A percentile compares a stretch with the other conserved stretches of the same genome.
Conservation (phyloP, 2,797 vertebrate species). For the Urophycis tenuis region DNA sequence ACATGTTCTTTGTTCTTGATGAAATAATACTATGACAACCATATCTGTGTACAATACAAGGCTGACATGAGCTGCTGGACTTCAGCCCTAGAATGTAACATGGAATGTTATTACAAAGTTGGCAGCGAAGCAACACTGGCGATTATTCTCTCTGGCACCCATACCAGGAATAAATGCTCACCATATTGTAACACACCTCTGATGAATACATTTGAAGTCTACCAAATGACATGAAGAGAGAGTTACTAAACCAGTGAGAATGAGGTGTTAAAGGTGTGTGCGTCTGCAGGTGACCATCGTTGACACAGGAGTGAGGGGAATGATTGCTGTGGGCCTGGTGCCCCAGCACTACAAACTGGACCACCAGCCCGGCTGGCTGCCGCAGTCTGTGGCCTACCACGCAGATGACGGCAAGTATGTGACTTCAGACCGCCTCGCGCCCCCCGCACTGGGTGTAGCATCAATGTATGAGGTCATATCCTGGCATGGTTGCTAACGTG, state of each 20-base stretch:
- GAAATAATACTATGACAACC: background rate
- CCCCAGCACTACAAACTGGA: conserved; percentile 90
- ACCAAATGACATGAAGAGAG: background rate
- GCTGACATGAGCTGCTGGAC: background rate
- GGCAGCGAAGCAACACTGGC: no score
- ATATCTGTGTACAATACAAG: background rate
- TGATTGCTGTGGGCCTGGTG: conserved; percentile 90
- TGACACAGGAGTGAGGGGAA: conserved; percentile 89
- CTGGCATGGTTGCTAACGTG: no score
- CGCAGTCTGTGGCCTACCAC: conserved; percentile 89
- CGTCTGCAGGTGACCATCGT: conserved; percentile 81
- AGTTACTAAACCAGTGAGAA: background rate
- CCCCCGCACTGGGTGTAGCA: no score
- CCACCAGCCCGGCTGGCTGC: conserved; percentile 92
- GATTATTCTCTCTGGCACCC: background rate
- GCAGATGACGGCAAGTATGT: conserved; percentile 95
- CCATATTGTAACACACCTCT: background rate
- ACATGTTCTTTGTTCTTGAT: background rate
- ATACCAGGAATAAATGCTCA: background rate
- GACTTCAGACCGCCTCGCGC: background rate
- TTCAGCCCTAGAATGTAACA: no score
- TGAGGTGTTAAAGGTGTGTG: background rate
- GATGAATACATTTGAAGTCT: background rate
- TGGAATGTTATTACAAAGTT: no score
- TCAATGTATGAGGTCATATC: no score